Conservation (phyloP, 1,140 invertebrate species). For the Dolichoris vasculosae region DNA sequence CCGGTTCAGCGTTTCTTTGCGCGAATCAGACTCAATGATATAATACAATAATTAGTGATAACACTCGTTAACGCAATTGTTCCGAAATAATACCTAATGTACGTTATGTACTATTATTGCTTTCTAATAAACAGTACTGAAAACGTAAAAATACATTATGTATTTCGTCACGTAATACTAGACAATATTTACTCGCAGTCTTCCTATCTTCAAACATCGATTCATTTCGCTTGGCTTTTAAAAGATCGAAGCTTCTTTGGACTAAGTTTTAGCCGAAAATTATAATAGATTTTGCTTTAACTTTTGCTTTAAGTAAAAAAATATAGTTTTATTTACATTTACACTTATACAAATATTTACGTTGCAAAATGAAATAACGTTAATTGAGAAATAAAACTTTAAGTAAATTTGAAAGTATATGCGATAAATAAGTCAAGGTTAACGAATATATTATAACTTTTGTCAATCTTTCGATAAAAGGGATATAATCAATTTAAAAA, state of each 20-base stretch:
- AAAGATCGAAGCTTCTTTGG: background rate
- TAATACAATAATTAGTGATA: too few species aligned
- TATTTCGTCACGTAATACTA: constrained; percentile 3
- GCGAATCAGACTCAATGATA: too few species aligned
- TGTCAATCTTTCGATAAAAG: constrained; percentile 11
- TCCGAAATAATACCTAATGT: background rate
- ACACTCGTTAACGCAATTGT: background rate
- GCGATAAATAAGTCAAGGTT: constrained; percentile 47
- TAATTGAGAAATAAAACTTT: constrained; percentile 49
- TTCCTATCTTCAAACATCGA: constrained; percentile 17
- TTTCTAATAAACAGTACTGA: constrained; percentile 11
- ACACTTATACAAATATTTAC: constrained; percentile 15
- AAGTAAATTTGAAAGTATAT: constrained; percentile 10
- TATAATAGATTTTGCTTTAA: background rate
- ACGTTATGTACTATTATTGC: background rate
- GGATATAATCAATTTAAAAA: background rate
- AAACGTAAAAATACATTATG: constrained; percentile 23
- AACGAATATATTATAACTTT: constrained; percentile 5
- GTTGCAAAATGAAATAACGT: constrained; percentile 47
- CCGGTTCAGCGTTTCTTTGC: too few species aligned
- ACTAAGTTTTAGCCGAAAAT: constrained; percentile 9
- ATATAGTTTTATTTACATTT: background rate
- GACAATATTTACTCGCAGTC: constrained; percentile 20
- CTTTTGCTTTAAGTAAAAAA: background rate
- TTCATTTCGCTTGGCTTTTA: constrained; percentile 11